Percentiles rank a stretch among this genome's conserved stretches.
Evolutionary conservation across 2,888 invertebrate genomes (phyloP).

Genomic region (Brachypalpus laphriformis): DNA sequence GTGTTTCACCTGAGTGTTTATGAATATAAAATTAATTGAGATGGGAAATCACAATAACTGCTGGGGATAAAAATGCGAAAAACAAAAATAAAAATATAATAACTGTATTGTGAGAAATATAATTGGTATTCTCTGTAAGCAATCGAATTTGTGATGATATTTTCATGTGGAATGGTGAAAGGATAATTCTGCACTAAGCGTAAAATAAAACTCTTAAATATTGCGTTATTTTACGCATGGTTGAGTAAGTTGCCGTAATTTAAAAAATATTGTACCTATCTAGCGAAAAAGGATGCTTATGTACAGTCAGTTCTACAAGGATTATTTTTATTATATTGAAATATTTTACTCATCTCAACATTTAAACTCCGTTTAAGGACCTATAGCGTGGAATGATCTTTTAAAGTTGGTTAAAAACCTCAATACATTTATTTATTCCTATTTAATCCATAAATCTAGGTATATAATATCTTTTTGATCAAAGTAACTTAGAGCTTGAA

Average conservation of each 20-base stretch:
- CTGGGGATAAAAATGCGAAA: not conserved
- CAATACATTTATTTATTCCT: too few species aligned
- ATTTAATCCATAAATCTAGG: too few species aligned
- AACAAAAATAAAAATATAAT: not conserved
- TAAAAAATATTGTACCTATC: too few species aligned
- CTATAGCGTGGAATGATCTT: too few species aligned
- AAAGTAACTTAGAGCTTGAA: too few species aligned
- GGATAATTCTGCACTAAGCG: not conserved
- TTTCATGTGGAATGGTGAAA: constrained; percentile 11
- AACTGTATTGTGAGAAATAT: constrained; percentile 4
- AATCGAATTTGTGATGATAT: constrained; percentile 32
- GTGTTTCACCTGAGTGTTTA: constrained; percentile 58
- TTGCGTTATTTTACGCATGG: not conserved
- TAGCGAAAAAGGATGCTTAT: too few species aligned
- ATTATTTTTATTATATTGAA: too few species aligned
- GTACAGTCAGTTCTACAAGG: too few species aligned
- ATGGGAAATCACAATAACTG: constrained; percentile 26
- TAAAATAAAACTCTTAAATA: not conserved
- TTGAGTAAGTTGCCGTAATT: constrained; percentile 2
- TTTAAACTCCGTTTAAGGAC: too few species aligned
- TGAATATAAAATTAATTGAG: constrained; percentile 61
- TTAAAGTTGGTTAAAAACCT: too few species aligned
- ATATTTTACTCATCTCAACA: too few species aligned
- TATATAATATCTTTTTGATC: too few species aligned
- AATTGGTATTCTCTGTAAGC: constrained; percentile 23